phyloP scores from a whole-genome alignment of 2,888 invertebrate species.

The Caenorhabditis sp. region DNA sequence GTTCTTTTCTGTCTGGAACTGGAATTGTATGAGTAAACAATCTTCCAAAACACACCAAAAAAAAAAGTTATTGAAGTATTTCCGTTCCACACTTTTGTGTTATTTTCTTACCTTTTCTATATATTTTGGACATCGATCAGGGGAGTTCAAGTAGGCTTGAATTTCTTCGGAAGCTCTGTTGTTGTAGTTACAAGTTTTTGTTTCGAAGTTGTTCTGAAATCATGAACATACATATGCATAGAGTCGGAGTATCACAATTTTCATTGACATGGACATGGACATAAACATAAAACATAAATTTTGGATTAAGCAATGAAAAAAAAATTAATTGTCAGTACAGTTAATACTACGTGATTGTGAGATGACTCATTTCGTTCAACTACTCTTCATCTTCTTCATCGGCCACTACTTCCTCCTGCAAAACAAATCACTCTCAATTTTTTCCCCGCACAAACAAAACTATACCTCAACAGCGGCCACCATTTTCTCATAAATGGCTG shows the following conservation, averaged over 20 bases:
- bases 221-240: background rate
- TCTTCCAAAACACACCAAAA: background rate
- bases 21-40: too few species aligned
- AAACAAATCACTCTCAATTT: background rate
- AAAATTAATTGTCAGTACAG: constrained; percentile 19
- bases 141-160: constrained; percentile 60
- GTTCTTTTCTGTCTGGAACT: too few species aligned
- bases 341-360: constrained; percentile 31
- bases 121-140: constrained; percentile 65
- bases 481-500: constrained; percentile 53
- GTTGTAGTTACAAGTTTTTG: constrained; percentile 29
- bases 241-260: background rate
- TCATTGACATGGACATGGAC: background rate
- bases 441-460: too few species aligned
- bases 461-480: constrained; percentile 39
- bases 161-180: constrained; percentile 61
- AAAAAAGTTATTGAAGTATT: background rate
- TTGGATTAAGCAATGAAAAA: background rate
- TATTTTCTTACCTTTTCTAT: constrained; percentile 52
- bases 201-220: background rate
- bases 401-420: constrained; percentile 35
- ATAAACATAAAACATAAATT: background rate
- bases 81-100: background rate
- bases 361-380: constrained; percentile 9
- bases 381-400: constrained; percentile 47